Percentiles rank a stretch among this genome's conserved stretches.
These are phyloP conservation scores for Periophthalmus modestus DNA, from an alignment of 2,113 vertebrate genomes.

Conservation along the genomic window DNA sequence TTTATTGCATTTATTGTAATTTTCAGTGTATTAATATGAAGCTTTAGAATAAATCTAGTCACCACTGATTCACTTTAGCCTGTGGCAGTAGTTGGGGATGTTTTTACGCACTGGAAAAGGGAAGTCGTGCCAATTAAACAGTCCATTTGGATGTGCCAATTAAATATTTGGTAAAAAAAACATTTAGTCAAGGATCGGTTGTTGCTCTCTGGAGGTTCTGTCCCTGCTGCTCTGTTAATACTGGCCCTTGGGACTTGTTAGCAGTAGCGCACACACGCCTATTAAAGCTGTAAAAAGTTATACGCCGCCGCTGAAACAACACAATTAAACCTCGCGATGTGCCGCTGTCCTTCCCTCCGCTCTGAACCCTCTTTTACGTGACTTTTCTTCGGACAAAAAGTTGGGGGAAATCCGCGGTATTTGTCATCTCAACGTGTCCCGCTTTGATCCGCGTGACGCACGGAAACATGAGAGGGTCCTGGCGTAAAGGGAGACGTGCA, in stretches of 20 bases:
- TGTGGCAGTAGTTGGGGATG: background rate
- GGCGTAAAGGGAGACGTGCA: conserved; percentile 66
- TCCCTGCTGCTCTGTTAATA: no score
- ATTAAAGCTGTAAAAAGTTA: background rate
- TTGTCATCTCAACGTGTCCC: conserved; percentile 54
- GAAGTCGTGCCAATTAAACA: background rate
- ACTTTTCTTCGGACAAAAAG: conserved; percentile 25
- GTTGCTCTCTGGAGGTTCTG: background rate
- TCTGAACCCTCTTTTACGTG: conserved; percentile 30
- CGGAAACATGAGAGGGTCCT: conserved; percentile 59
- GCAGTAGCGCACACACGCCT: conserved; percentile 1
- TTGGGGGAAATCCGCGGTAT: conserved; percentile 54
- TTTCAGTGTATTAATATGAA: background rate
- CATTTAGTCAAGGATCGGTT: background rate
- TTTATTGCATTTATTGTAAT: background rate
- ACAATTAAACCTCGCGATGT: conserved; percentile 18
- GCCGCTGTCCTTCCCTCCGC: conserved; percentile 27
- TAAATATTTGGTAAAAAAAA: background rate
- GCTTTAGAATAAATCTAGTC: background rate
- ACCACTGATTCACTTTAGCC: background rate
- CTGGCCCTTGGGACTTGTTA: background rate
- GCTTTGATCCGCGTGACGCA: conserved; percentile 71
- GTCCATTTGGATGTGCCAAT: background rate
- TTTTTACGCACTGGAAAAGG: background rate
- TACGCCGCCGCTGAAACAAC: conserved; percentile 14